A percentile compares a stretch with the other conserved stretches of the same genome.
phyloP scores from a whole-genome alignment of 2,797 vertebrate genomes.

The Champsocephalus esox region DNA sequence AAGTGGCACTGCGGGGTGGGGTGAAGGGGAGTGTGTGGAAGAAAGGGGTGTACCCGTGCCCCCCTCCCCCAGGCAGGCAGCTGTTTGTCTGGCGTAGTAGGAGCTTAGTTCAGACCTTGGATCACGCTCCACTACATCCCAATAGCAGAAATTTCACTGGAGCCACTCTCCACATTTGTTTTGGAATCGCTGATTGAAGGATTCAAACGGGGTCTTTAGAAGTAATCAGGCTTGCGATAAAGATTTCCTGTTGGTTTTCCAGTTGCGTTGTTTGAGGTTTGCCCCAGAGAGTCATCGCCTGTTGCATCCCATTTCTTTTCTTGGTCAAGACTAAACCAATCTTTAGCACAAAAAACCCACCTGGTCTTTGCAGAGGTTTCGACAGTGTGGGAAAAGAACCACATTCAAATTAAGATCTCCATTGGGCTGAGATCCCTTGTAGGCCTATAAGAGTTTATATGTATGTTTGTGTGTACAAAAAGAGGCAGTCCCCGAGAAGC shows the following conservation, averaged over 20 bases:
- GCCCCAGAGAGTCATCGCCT: constrained; percentile 36
- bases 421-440: constrained; percentile 73
- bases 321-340: constrained; percentile 32
- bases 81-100: constrained; percentile 84
- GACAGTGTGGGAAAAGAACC: constrained; percentile 50
- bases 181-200: constrained; percentile 69
- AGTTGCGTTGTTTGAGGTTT: constrained; percentile 50
- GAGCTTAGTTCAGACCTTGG: constrained; percentile 76
- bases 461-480: constrained; percentile 84
- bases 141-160: constrained; percentile 70
- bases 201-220: constrained; percentile 56
- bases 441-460: constrained; percentile 77
- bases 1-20: constrained; percentile 80
- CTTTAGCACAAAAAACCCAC: constrained; percentile 35
- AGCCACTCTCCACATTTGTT: constrained; percentile 78
- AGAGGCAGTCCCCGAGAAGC: constrained; percentile 72
- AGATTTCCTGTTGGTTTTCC: constrained; percentile 75
- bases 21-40: constrained; percentile 76
- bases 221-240: constrained; percentile 57
- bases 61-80: constrained; percentile 71
- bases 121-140: constrained; percentile 83
- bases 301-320: constrained; percentile 54
- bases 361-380: constrained; percentile 38
- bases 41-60: constrained; percentile 67
- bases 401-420: constrained; percentile 80